Base-by-base conservation (phyloP, 2,113 vertebrate species). In the Onychorhynchus coronatus region DNA sequence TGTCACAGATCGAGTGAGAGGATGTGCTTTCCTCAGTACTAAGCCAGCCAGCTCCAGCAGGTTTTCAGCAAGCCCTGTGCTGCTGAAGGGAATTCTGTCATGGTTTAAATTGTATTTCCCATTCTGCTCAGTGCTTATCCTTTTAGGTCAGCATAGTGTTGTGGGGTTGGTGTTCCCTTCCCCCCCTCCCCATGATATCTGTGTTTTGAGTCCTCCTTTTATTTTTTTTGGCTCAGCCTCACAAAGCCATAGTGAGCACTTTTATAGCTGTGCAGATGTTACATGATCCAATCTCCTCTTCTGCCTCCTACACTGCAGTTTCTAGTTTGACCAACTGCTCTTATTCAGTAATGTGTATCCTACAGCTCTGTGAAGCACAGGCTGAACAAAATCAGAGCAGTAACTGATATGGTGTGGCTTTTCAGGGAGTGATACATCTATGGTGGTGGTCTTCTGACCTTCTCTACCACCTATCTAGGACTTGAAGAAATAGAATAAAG, bases 251-350 rank as follows among this genome's bases (percentile, higher is more conserved):
- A 25, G 31, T 16, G 14, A 55, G 56, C 11, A 12, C 16, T 92
- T 92, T 71, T 71, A 85, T 28, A 76, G 66, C 67, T 90, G 42
- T 91, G 74, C 75, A 96, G 93, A 93, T 93, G 59, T 83, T 93
- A 80, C 58, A 77, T 55, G 87, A 95, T 85, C 50, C 80, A 62
- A 80, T 84, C 68, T 89, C 22, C 63, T 88, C 61, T 90, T 74
- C 72, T 93, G 37, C 37, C 78, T 94, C 89, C 85, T 66, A 50
- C 2, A 0, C 30, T 80, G 47, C 39, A 71, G 59, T 55, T 77
- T 94, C 59, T 77, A 10, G 72, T 88, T 74, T 55, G 85, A 63
- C 67, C 93, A 84, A 44, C 46, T 83, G 75, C 37, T 93, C 53
- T n/a, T 65, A n/a, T 25, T 85, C 75, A 76, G 53, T 23, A 61